Conservation (phyloP, 2,888 invertebrate species). For the Parnassius mnemosyne region DNA sequence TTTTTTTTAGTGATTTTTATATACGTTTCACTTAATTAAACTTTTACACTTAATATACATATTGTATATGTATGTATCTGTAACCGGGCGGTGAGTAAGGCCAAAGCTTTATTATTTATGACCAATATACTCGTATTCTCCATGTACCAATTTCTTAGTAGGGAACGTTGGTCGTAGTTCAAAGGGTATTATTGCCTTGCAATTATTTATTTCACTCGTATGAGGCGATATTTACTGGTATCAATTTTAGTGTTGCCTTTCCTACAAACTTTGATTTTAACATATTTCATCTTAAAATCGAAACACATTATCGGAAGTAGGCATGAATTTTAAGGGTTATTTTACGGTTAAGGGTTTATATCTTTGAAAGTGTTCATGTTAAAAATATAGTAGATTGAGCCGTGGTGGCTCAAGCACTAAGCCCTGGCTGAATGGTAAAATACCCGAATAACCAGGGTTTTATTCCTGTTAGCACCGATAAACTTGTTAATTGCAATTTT, state of each 20-base stretch:
- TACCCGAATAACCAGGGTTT: too few relatives aligned
- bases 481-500: too few relatives aligned
- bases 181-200: slow-evolving; percentile 34
- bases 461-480: too few relatives aligned
- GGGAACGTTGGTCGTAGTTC: slow-evolving; percentile 36
- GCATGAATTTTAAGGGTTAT: too few relatives aligned
- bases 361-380: too few relatives aligned
- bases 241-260: slow-evolving; percentile 20
- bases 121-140: slow-evolving; percentile 24
- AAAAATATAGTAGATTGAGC: too few relatives aligned
- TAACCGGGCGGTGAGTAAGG: slow-evolving; percentile 9
- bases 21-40: not conserved
- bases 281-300: too few relatives aligned
- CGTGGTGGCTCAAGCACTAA: too few relatives aligned
- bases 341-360: too few relatives aligned
- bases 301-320: too few relatives aligned
- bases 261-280: slow-evolving; percentile 15
- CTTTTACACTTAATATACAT: not conserved
- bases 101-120: slow-evolving; percentile 23
- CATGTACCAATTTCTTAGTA: slow-evolving; percentile 38
- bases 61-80: slow-evolving; percentile 8
- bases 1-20: not conserved
- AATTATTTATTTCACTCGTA: slow-evolving; percentile 37
- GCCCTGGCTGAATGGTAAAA: too few relatives aligned
- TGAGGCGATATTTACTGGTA: slow-evolving; percentile 32